Evolutionary conservation across 1,140 invertebrate species (phyloP).

Genomic region (Ooceraea biroi): DNA sequence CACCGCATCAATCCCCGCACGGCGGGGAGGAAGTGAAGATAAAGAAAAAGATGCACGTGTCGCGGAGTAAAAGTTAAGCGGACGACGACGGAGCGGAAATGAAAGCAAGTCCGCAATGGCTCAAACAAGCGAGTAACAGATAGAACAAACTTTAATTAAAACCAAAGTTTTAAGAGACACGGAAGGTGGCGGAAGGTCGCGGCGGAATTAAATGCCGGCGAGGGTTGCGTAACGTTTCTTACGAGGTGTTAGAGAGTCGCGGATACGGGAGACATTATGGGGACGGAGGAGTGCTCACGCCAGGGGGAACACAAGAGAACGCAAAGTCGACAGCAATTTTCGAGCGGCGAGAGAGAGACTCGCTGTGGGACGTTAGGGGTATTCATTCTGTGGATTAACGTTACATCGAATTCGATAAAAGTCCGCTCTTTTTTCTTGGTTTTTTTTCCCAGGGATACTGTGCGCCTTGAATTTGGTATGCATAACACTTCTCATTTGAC

Average conservation of each 20-base stretch:
- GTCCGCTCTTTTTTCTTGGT: neutral
- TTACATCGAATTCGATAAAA: neutral
- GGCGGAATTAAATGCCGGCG: constrained; percentile 60
- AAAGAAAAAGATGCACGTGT: constrained; percentile 11
- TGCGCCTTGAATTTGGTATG: neutral
- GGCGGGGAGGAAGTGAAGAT: neutral
- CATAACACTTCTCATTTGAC: neutral
- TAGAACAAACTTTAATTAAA: constrained; percentile 76
- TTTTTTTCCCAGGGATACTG: neutral
- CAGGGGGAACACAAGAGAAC: neutral
- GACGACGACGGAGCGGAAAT: constrained; percentile 58
- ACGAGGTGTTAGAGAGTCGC: constrained; percentile 33
- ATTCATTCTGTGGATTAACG: neutral
- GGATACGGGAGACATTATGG: constrained; percentile 40
- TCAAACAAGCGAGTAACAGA: constrained; percentile 68
- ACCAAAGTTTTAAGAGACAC: constrained; percentile 63
- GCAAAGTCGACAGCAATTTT: constrained; percentile 25
- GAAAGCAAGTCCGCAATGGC: constrained; percentile 63
- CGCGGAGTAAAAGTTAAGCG: constrained; percentile 34
- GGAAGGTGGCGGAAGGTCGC: constrained; percentile 36
- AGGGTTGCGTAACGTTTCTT: constrained; percentile 59
- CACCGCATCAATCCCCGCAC: neutral
- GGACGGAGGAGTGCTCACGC: constrained; percentile 8
- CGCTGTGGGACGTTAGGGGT: neutral
- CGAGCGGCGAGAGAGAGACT: neutral